Base-by-base conservation (phyloP, 2,888 invertebrate genomes). In the Agonopterix arenella region DNA sequence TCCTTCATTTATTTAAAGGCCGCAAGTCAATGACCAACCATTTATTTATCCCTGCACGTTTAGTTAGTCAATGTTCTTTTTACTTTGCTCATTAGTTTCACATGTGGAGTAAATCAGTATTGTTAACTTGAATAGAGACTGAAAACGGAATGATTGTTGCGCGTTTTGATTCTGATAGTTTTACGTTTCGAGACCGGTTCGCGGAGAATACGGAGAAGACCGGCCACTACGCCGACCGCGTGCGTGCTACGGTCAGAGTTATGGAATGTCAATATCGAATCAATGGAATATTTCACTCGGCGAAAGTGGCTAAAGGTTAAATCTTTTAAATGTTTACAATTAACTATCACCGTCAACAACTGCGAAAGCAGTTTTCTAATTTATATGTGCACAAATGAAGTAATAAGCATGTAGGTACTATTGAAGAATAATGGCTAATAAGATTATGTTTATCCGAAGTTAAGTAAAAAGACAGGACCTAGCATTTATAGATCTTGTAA, bases 1-100 rank as follows among this genome's bases (percentile, higher is more conserved):
- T 82, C 80, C 80, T 80, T 62, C 65, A 69, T 75, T 69, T 70
- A 70, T 75, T 72, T 75, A 71, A 68, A 71, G 68, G 65, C 61
- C 64, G 58, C 62, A 70, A 73, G 76, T 76, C 76, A 70, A 68
- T 69, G 73, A 70, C 73, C 73, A 68, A 56, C 59, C 58, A 28
- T 28, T 28, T 28, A 28, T 28, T 28, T 28, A 28, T 5, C 28
- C 28, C 28, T 28, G 7, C 28, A 28, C 5, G 28, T 28, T 28
- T 28, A 28, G 28, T 28, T 28, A 28, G 28, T 28, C 28, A 28
- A 7, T 28, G 28, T 28, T 28, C 28, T 28, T 28, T 7, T 28
- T 28, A 28, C 5, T 28, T 5, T 28, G 28, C 7, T 28, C 28
- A 28, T 28, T 28, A 5, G 28, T 28, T 28, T 28, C 28, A 18